phyloP scores from a whole-genome alignment of 2,113 vertebrate species.

The Urocitellus parryii region DNA sequence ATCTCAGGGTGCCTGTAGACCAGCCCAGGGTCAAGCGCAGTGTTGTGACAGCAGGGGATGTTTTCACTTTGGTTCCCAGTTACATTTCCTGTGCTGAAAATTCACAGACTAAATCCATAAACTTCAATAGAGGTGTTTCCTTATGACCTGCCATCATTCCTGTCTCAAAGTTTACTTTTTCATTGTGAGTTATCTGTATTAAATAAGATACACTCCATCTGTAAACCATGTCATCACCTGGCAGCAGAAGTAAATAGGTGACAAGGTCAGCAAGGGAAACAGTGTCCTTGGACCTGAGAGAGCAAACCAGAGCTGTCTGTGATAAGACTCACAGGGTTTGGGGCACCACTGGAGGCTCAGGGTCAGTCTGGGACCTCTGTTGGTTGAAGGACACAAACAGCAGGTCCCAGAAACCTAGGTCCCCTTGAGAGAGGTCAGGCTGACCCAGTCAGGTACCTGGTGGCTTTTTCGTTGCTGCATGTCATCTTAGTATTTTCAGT shows the following conservation, averaged over 20 bases:
- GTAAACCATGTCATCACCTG: neutral
- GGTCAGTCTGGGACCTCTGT: neutral
- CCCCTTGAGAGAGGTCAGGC: neutral
- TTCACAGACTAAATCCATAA: neutral
- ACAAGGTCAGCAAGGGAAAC: neutral
- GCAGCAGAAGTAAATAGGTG: neutral
- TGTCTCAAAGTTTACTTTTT: neutral
- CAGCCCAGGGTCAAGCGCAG: neutral
- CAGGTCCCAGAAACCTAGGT: neutral
- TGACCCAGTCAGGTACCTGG: neutral
- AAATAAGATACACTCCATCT: neutral
- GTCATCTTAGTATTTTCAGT: neutral
- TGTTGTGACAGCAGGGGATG: neutral
- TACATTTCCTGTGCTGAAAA: neutral
- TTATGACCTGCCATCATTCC: neutral
- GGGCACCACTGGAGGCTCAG: neutral
- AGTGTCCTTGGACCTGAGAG: neutral
- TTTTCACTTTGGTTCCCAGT: neutral
- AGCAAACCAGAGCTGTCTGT: neutral
- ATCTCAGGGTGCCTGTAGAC: neutral
- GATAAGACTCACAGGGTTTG: neutral
- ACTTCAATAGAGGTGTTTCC: conserved; percentile 13
- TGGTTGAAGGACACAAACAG: neutral
- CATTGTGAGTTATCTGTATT: neutral
- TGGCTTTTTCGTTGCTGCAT: neutral